Base-by-base conservation (phyloP, 2,113 vertebrate genomes). In the Tupaia tana region DNA sequence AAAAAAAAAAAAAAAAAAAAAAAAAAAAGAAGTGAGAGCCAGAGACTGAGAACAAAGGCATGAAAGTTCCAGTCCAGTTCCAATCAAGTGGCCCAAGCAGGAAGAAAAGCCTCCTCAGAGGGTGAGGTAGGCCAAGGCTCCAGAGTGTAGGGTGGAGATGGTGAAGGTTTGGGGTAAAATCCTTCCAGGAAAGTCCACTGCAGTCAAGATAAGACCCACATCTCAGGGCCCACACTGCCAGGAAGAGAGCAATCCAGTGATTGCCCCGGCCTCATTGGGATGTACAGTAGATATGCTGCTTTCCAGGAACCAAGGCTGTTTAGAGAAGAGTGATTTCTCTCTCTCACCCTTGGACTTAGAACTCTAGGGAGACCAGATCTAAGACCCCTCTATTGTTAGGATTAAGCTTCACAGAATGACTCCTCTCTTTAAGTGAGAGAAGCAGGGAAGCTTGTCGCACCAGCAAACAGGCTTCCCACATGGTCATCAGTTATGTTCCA, bases 261-360 rank as follows among this genome's bases (percentile, higher is more conserved):
- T 34, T 43, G 18, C 29, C 61, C 43, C 74, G 56, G 4, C 1
- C 2, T 56, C 0, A 0, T 11, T 25, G 54, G 10, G 25, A 20
- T 54, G 9, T 58, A 43, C 43, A 13, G 52, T 34, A 69, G 56
- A 9, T 27, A 34, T 18, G 9, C 70, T n/a, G 6, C 9, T 61
- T 25, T 74, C 54, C 7, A 74, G 20, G 10, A 64, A 74, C 9
- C 3, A 56, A n/a, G 13, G 15, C 2, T 63, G 20, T 78, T 67
- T 71, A 54, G 19, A 77, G 52, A 29, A 56, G 31, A 86, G 6
- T 16, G 3, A 88, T 34, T 31, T 2, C 43, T 63, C n/a, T 66
- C n/a, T 78, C 43, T 94, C 43, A 9, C 59, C 31, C 27, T 31
- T 63, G 56, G n/a, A 9, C 20, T 86, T 87, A 56, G 24, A 81